Evolutionary conservation across 1,140 invertebrate genomes (phyloP), one percentile per base, ranked within the genome.

Genomic region (Drosophila nigrodunni): DNA sequence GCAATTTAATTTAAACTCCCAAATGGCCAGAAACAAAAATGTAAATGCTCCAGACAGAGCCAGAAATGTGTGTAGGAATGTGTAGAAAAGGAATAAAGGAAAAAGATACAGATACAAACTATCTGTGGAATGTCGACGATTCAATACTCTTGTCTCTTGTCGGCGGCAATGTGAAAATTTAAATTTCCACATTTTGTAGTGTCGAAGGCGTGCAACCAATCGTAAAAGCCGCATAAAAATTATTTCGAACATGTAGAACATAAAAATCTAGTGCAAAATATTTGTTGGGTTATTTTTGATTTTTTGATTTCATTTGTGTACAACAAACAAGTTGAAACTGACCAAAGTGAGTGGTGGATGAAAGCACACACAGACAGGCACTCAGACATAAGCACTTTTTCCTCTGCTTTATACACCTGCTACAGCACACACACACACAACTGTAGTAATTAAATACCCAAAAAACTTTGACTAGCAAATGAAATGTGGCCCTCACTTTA

Each of bases 281-380:
- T 87, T 86, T 86, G 87, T 82, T 77, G 78, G 78, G 80, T 78
- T 82, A 88, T 88, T 88, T 87, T 87, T 87, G 82, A 87, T 87
- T 88, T 88, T 88, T 74, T 37, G 60, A 78, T 73, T 61, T 71
- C 73, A 65, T 49, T 34, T 13, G 25, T 30, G 25, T 30, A 25
- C 37, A 47, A 60, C 59, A 64, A 49, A 49, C 60, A 61, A 68
- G 88, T 87, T 88, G 79, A 87, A 87, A 87, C 68, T 87, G 78
- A 57, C 62, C 78, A 76, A 34, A 47, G 64, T 70, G 47, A 67
- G 72, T 75, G 82, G 78, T 82, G 72, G 64, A 69, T 86, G 25
- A 1, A 66, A 25, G 2, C 13, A 39, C 54, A 8, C 39, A 35
- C 8, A 50, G 52, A 25, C 25, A 55, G 1, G 10, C 34, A 44